These are phyloP conservation scores for Flexamia atlantica DNA, from an alignment of 2,888 invertebrate species.

Conservation along the genomic window DNA sequence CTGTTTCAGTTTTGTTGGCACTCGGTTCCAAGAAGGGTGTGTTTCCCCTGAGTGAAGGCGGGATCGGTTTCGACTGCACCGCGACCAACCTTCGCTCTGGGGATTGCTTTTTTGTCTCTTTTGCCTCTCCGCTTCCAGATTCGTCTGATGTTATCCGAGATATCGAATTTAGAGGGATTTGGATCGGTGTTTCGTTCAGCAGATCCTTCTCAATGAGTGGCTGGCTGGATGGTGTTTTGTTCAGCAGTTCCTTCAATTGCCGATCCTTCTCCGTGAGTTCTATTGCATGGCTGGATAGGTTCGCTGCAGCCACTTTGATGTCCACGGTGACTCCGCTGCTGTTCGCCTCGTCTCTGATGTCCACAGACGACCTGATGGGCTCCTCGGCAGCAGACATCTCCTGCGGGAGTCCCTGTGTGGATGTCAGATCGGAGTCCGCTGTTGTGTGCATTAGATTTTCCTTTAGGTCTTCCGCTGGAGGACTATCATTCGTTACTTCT, in stretches of 20 bases:
- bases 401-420: slow-evolving; percentile 64
- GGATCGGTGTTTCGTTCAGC: slow-evolving; percentile 9
- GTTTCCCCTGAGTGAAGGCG: slow-evolving; percentile 68
- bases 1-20: slow-evolving; percentile 37
- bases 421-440: slow-evolving; percentile 51
- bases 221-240: neutral
- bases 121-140: neutral
- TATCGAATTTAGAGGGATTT: slow-evolving; percentile 46
- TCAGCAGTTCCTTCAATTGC: neutral
- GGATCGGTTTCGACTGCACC: slow-evolving; percentile 68
- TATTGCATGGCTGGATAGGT: neutral
- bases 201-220: neutral
- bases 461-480: slow-evolving; percentile 44
- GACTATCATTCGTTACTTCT: slow-evolving; percentile 53
- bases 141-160: slow-evolving; percentile 50
- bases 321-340: neutral
- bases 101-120: slow-evolving; percentile 52
- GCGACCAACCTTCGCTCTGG: slow-evolving; percentile 47
- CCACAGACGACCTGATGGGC: slow-evolving; percentile 66
- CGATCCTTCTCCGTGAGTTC: neutral
- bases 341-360: slow-evolving; percentile 26
- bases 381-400: slow-evolving; percentile 69
- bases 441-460: slow-evolving; percentile 53
- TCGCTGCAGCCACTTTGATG: neutral
- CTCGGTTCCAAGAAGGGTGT: slow-evolving; percentile 67